phyloP scores from a whole-genome alignment of 2,113 vertebrate species.

The Poeciliopsis retropinna region DNA sequence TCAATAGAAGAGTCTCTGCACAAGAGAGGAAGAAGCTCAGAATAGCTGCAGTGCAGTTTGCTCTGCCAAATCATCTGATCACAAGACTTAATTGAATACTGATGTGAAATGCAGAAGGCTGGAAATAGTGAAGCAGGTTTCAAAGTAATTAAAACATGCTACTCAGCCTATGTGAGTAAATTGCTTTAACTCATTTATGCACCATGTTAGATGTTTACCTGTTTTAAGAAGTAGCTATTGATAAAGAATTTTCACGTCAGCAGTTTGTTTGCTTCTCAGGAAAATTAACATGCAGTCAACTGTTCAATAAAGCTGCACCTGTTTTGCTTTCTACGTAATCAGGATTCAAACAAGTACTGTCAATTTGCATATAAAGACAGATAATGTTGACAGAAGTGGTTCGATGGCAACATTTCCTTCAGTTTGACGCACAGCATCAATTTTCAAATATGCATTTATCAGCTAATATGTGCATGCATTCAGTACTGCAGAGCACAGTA shows the following conservation, averaged over 20 bases:
- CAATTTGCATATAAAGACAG: constrained; percentile 9
- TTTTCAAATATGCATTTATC: constrained; percentile 43
- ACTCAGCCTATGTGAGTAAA: constrained; percentile 59
- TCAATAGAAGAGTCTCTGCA: constrained; percentile 24
- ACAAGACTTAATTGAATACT: constrained; percentile 66
- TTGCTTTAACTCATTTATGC: constrained; percentile 56
- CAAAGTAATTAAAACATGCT: constrained; percentile 66
- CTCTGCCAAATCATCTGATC: constrained; percentile 61
- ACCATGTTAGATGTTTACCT: constrained; percentile 23
- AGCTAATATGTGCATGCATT: constrained; percentile 32
- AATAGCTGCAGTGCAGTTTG: constrained; percentile 54
- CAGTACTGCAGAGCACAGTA: constrained; percentile 29
- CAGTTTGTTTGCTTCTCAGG: constrained; percentile 29
- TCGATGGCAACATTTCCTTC: constrained; percentile 19
- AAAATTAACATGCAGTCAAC: constrained; percentile 22
- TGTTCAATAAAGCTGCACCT: neutral
- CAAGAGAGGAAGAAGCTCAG: constrained; percentile 18
- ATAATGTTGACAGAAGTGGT: constrained; percentile 19
- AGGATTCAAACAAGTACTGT: constrained; percentile 12
- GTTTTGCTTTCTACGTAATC: constrained; percentile 16
- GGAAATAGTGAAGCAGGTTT: constrained; percentile 49
- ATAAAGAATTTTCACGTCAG: constrained; percentile 50
- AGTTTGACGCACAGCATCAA: constrained; percentile 14
- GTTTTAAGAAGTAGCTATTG: constrained; percentile 34
- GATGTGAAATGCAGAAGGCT: constrained; percentile 55